These are phyloP conservation scores for Phylloscopus collybita DNA, from an alignment of 2,797 vertebrate species.

Conservation along the genomic window DNA sequence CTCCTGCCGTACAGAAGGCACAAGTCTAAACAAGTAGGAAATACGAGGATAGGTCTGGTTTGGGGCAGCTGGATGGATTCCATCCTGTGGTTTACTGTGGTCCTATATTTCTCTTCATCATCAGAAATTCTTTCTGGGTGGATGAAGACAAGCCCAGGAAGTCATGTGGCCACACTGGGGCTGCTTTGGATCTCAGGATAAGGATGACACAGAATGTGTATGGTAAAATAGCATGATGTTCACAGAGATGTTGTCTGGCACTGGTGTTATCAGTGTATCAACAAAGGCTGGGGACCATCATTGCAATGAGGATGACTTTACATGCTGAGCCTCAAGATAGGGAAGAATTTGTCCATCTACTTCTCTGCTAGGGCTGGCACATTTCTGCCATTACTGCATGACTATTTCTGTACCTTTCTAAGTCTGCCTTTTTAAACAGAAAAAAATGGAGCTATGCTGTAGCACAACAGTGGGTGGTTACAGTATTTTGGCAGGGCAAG, in stretches of 20 bases:
- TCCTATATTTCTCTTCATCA: rapidly evolving
- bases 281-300: not conserved
- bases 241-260: not conserved
- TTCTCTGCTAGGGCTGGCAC: not conserved
- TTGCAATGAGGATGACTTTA: not conserved
- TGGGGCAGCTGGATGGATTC: not conserved
- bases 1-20: not conserved
- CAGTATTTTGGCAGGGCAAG: not conserved
- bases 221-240: not conserved
- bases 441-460: not conserved
- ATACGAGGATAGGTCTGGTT: not conserved
- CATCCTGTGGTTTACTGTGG: not conserved
- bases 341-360: not conserved
- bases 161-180: not conserved
- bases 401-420: not conserved
- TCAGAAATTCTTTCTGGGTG: not conserved
- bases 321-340: not conserved
- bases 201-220: not conserved
- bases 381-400: not conserved
- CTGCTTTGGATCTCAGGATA: not conserved
- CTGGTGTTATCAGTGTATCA: not conserved
- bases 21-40: not conserved
- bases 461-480: not conserved
- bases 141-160: not conserved
- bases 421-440: not conserved